Evolutionary conservation across 2,888 invertebrate species (phyloP), one percentile per base, ranked within the genome.

Genomic region (Chorisops tibialis): DNA sequence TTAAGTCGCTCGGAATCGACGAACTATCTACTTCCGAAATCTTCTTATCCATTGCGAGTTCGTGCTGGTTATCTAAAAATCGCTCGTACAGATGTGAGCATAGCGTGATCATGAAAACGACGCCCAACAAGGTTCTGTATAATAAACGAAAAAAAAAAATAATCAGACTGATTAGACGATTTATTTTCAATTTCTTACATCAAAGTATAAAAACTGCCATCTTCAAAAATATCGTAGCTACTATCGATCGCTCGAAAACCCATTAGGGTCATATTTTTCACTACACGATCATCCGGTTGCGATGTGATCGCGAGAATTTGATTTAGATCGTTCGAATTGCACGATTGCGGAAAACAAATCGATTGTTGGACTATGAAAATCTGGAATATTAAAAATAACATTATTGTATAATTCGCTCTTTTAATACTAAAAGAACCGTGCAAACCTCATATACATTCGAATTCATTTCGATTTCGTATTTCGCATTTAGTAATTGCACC

Each of bases 381-480:
- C 70, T 72, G 35, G 14, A 65, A 58, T 51, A 21, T 16, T 51
- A 35, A 24, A 21, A 49, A 61, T 64, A 45, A 45, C 22, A 48
- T n/a, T n/a, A n/a, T n/a, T n/a, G n/a, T n/a, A n/a, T n/a, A n/a
- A n/a, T n/a, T n/a, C n/a, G n/a, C n/a, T n/a, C n/a, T n/a, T n/a
- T n/a, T 38, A 14, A 45, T 48, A 5, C 4, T 37, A 9, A 16
- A 18, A 51, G 16, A 12, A 12, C 22, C 11, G n/a, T 22, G 22
- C 35, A 18, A 12, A 59, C 59, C 21, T 59, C 48, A 9, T 21
- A 21, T 9, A 30, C n/a, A 48, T 48, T 37, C 21, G 35, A 9
- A 67, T 67, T 69, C 72, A 63, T 72, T 72, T 70, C 75, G 71
- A 72, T 64, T 4, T 68, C 59, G 60, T 72, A 74, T 37, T 70